Evolutionary conservation across 92 coral and sea anemone genomes (phyloP).

Genomic region (Ricordea florida): DNA sequence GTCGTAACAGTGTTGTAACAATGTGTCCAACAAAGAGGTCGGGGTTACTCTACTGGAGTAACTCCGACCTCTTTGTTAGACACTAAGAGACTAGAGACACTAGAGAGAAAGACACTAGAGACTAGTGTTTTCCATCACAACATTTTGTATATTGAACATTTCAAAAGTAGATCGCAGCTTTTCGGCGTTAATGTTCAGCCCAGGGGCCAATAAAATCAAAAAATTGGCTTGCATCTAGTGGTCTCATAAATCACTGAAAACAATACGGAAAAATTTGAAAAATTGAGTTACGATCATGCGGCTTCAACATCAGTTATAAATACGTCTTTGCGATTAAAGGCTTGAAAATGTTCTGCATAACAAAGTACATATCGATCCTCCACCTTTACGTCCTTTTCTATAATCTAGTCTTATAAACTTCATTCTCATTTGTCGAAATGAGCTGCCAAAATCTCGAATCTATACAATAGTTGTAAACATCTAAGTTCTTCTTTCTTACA

Average conservation of each 20-base stretch:
- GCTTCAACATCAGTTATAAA: constrained; percentile 30
- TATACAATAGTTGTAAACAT: constrained; percentile 25
- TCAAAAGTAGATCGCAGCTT: constrained; percentile 4
- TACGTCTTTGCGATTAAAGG: constrained; percentile 33
- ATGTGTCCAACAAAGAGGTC: constrained; percentile 1
- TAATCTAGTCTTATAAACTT: constrained; percentile 20
- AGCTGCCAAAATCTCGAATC: constrained; percentile 24
- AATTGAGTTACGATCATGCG: constrained; percentile 32
- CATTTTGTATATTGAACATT: constrained; percentile 14
- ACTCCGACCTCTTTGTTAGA: too few species aligned
- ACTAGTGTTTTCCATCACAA: background rate
- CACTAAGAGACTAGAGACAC: too few species aligned
- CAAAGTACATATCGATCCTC: constrained; percentile 28
- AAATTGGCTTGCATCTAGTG: constrained; percentile 14
- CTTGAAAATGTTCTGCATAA: constrained; percentile 37
- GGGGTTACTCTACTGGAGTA: background rate
- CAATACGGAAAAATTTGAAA: constrained; percentile 27
- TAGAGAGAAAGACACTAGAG: too few species aligned
- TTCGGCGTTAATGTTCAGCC: background rate
- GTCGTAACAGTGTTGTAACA: constrained; percentile 2
- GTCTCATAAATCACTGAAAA: constrained; percentile 57
- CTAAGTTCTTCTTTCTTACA: constrained; percentile 17
- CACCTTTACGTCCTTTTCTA: constrained; percentile 33
- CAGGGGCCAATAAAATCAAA: constrained; percentile 20
- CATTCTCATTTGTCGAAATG: constrained; percentile 33